Evolutionary conservation across 1,140 invertebrate species (phyloP), one percentile per base, ranked within the genome.

Genomic region (Drosophila saltans): DNA sequence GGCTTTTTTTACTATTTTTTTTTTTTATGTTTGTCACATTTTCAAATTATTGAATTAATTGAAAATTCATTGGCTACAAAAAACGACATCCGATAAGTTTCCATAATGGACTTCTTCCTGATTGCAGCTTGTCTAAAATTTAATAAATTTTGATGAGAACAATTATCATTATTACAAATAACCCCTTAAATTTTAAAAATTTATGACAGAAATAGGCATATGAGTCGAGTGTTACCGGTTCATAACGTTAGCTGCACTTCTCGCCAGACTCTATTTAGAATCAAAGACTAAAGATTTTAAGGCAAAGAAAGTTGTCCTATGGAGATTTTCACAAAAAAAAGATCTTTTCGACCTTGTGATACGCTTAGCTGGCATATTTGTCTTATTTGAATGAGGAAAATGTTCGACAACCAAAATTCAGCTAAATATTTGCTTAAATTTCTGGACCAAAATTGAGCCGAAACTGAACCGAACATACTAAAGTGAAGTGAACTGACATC

Each of bases 361-460:
- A 36, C 36, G 74, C 75, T 66, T 66, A 71, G 67, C 68, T 71
- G 55, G 78, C 75, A 84, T 78, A 72, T 88, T 80, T 68, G 68
- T 70, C 57, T 65, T 39, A 68, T 73, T 89, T 77, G 36, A 69
- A 75, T 76, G 45, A 2, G 8, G 45, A 80, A 80, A 78, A 83
- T 83, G 57, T 70, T 63, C 62, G 68, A 72, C 66, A 59, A 39
- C 43, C 16, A 45, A 56, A 69, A 70, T 57, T 74, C 65, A 66
- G 67, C 58, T 69, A 88, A 88, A 88, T 88, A 88, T 88, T 88
- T 77, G 73, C 78, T 68, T 71, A 60, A 80, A 84, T 83, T 78
- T 80, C 84, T 89, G 79, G 55, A 52, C 45, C 45, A 52, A 52
- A 52, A 26, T 52, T 52, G 45, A 52, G 45, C 45, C 9, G 8